Conservation (phyloP, 2,797 vertebrate genomes). For the Sebastes matsubarae region DNA sequence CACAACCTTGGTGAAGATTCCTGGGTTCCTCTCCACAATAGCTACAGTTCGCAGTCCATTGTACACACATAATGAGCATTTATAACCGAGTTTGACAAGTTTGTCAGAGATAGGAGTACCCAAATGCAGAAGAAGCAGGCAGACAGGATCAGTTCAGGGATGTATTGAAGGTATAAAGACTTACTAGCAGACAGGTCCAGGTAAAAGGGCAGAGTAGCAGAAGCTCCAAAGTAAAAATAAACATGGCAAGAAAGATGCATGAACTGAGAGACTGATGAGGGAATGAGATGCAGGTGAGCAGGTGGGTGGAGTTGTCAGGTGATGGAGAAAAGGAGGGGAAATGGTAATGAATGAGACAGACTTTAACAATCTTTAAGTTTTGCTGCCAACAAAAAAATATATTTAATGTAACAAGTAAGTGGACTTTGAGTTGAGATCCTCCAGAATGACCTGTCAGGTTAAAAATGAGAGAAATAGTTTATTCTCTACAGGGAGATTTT, state of each 20-base stretch:
- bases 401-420: too few relatives aligned
- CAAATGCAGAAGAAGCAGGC: neutral
- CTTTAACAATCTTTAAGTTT: neutral
- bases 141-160: neutral
- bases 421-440: neutral
- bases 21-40: slow-evolving; percentile 13
- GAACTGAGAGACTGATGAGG: neutral
- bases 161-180: neutral
- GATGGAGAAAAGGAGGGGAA: neutral
- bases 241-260: neutral
- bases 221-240: too few relatives aligned
- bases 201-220: neutral
- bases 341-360: neutral
- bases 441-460: accelerated
- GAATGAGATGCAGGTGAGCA: neutral
- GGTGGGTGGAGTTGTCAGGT: neutral
- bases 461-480: neutral
- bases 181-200: neutral
- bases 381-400: too few relatives aligned
- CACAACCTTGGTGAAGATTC: slow-evolving; percentile 48
- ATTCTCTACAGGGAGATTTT: neutral
- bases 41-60: slow-evolving; percentile 7
- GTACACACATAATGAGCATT: slow-evolving; percentile 9
- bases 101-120: neutral
- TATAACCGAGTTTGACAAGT: neutral